Evolutionary conservation across 2,888 invertebrate species (phyloP).

Genomic region (Choreutis nemorana): DNA sequence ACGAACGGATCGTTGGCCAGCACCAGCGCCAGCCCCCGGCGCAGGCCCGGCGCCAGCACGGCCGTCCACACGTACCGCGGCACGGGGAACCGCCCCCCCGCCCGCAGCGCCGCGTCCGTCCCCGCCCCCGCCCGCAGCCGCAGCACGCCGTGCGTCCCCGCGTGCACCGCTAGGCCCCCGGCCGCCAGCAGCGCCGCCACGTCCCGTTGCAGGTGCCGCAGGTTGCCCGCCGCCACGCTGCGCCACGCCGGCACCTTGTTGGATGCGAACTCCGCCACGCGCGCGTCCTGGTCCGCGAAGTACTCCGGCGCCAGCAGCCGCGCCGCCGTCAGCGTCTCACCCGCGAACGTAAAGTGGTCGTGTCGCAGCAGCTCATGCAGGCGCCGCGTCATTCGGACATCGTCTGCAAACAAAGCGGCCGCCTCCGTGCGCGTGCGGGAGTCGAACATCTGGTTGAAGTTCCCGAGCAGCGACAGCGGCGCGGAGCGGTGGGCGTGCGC

Average conservation of each 20-base stretch:
- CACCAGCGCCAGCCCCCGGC: slow-evolving; percentile 29
- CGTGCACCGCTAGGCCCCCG: slow-evolving; percentile 23
- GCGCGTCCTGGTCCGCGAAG: slow-evolving; percentile 40
- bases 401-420: slow-evolving; percentile 43
- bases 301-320: slow-evolving; percentile 30
- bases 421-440: slow-evolving; percentile 35
- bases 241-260: slow-evolving; percentile 41
- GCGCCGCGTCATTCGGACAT: slow-evolving; percentile 29
- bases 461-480: slow-evolving; percentile 47
- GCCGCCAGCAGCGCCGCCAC: slow-evolving; percentile 21
- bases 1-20: slow-evolving; percentile 52
- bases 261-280: slow-evolving; percentile 41
- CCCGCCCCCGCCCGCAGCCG: slow-evolving; percentile 16
- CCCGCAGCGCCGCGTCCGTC: slow-evolving; percentile 15
- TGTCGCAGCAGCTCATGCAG: slow-evolving; percentile 34
- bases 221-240: slow-evolving; percentile 41
- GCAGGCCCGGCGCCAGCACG: slow-evolving; percentile 19
- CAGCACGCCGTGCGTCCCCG: slow-evolving; percentile 20
- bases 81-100: slow-evolving; percentile 36
- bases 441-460: slow-evolving; percentile 59
- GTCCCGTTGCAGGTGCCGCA: slow-evolving; percentile 37
- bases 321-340: slow-evolving; percentile 31
- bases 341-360: slow-evolving; percentile 33
- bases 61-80: slow-evolving; percentile 48
- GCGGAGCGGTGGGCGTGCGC: slow-evolving; percentile 26